A percentile compares a stretch with the other conserved stretches of the same genome.
Conservation (phyloP, 92 coral and sea anemone species). For the Parazoanthus darwini region DNA sequence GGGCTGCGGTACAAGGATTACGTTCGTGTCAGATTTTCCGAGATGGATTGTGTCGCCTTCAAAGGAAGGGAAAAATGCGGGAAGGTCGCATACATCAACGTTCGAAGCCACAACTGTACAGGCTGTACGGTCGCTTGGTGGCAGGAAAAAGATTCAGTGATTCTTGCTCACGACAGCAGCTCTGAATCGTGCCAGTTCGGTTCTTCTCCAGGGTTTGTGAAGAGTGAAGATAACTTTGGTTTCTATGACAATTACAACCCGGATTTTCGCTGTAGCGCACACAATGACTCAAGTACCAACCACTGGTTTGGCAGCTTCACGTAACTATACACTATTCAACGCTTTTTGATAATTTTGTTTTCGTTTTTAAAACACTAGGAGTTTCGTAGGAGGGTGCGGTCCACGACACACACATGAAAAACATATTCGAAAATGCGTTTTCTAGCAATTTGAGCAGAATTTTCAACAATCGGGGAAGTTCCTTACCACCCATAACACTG, state of each 20-base stretch:
- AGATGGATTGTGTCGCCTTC: constrained; percentile 15
- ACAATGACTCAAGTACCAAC: neutral
- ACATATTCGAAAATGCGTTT: too few species aligned
- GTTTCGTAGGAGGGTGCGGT: too few species aligned
- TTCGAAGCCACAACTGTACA: constrained; percentile 47
- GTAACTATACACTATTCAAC: neutral
- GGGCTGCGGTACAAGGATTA: constrained; percentile 47
- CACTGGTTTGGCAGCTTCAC: neutral
- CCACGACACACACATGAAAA: too few species aligned
- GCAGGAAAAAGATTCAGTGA: neutral
- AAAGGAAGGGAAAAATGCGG: neutral
- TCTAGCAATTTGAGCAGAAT: too few species aligned
- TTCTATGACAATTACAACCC: neutral
- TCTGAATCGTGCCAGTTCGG: neutral
- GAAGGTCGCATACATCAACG: constrained; percentile 41
- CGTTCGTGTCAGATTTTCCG: constrained; percentile 6
- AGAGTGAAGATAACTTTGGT: neutral
- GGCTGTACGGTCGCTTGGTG: constrained; percentile 49
- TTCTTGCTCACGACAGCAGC: neutral
- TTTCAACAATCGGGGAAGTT: too few species aligned
- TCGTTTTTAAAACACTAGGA: too few species aligned
- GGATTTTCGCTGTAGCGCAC: neutral
- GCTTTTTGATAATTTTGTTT: neutral
- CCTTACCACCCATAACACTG: too few species aligned
- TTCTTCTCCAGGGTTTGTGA: neutral